These are phyloP conservation scores for Auanema sp. DNA, from an alignment of 2,888 invertebrate genomes.

Conservation along the genomic window DNA sequence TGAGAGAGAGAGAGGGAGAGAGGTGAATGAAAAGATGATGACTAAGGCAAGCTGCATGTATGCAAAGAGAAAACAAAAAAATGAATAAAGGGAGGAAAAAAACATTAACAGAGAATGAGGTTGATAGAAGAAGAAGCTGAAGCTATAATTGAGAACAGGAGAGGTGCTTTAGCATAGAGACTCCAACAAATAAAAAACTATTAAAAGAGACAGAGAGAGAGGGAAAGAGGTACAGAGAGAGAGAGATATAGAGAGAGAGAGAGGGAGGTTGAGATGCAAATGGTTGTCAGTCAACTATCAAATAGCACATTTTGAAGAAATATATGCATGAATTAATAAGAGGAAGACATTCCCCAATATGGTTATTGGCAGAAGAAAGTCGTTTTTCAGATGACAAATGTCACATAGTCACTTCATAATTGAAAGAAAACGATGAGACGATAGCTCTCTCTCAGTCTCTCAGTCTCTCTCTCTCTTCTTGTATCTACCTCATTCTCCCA, in stretches of 20 bases:
- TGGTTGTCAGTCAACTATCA: background rate
- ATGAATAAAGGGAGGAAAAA: background rate
- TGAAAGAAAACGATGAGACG: too few species aligned
- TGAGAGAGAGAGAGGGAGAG: background rate
- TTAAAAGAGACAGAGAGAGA: background rate
- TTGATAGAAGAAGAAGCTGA: constrained; percentile 1
- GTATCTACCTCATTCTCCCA: background rate
- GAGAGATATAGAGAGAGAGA: background rate
- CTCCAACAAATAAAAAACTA: background rate
- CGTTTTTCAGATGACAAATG: too few species aligned
- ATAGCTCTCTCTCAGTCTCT: background rate
- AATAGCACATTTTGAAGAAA: background rate
- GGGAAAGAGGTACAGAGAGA: background rate
- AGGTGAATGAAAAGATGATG: background rate
- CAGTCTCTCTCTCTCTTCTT: background rate
- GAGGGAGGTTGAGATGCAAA: background rate
- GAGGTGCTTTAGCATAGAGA: too few species aligned
- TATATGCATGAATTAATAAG: constrained; percentile 3
- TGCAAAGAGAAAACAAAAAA: background rate
- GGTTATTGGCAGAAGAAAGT: background rate
- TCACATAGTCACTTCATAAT: too few species aligned
- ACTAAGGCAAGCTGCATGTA: background rate
- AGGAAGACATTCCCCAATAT: background rate
- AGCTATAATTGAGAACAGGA: background rate
- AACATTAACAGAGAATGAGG: constrained; percentile 4